Evolutionary conservation across 64 coral and sea anemone genomes (phyloP), one percentile per base, ranked within the genome.

Genomic region (Montipora efflorescens): DNA sequence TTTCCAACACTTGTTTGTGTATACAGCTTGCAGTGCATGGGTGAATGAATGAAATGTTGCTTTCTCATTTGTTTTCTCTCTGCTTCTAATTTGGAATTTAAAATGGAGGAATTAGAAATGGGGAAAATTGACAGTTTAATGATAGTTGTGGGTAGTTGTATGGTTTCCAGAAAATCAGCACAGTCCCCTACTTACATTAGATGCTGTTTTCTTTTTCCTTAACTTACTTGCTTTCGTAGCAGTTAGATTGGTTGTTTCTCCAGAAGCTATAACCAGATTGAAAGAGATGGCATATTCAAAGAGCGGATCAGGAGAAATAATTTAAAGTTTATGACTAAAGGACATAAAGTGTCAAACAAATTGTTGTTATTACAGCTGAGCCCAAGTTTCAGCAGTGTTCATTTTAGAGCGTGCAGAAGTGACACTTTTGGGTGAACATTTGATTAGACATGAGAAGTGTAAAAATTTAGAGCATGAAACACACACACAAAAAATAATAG

Each of bases 231-330:
- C 44, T 19, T 4, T 14, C 10, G 82, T 14, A 45, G 82, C 44
- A 9, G 82, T 70, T 84, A 69, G 22, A 8, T 7, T 19, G 36
- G 82, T 69, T 47, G 61, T 5, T 69, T 84, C 64, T 62, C 36
- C 82, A 47, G 82, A 67, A 49, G 82, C 82, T 84, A 84, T 20
- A 84, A 84, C 59, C 82, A 68, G 82, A 84, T 84, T 70, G 4
- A 84, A 69, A 84, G 82, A 84, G 62, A 84, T 66, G 44, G 81
- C 16, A 84, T 6, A 49, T 84, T 84, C 8, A 84, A 62, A 84
- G 25, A 20, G 19, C 28, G 2, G 20, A 80, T 5, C 10, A n/a
- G 5, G 36, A 36, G 36, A 36, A 36, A 36, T 36, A 36, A 36
- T 36, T 36, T 36, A 2, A 36, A 36, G 36, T 36, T 36, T 36